A percentile compares a stretch with the other conserved stretches of the same genome.
Evolutionary conservation across 2,888 invertebrate species (phyloP).

Genomic region (Platycheirus albimanus): DNA sequence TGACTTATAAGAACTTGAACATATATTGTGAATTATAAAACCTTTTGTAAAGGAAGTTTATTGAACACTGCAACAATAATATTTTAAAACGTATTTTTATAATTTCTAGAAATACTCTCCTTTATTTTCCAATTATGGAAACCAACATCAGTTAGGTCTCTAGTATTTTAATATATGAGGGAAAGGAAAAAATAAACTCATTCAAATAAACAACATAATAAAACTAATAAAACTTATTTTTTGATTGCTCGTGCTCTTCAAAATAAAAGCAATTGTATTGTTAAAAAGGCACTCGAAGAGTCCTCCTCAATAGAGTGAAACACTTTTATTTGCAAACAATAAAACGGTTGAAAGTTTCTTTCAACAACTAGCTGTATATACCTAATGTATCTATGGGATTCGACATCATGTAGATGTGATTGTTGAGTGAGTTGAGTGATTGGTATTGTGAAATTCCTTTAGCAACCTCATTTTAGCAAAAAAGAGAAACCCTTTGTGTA

Average conservation of each 20-base stretch:
- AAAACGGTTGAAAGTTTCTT: slow-evolving; percentile 22
- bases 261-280: slow-evolving; percentile 23
- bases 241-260: slow-evolving; percentile 14
- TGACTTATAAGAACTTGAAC: no score
- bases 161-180: no score
- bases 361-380: neutral
- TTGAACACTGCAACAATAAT: no score
- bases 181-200: no score
- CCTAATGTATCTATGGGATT: neutral
- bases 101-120: no score
- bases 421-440: slow-evolving; percentile 20
- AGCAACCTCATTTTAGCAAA: neutral
- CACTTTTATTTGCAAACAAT: slow-evolving; percentile 26
- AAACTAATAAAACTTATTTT: slow-evolving; percentile 18
- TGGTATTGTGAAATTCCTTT: slow-evolving; percentile 5
- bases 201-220: neutral
- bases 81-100: no score
- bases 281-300: slow-evolving; percentile 4
- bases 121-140: no score
- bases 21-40: no score
- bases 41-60: no score
- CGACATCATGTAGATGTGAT: slow-evolving; percentile 11
- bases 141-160: no score
- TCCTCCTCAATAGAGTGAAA: slow-evolving; percentile 21
- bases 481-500: neutral